Percentiles rank a stretch among this genome's conserved stretches.
phyloP scores from a whole-genome alignment of 2,888 invertebrate genomes.

The Phaonia tiefii region DNA sequence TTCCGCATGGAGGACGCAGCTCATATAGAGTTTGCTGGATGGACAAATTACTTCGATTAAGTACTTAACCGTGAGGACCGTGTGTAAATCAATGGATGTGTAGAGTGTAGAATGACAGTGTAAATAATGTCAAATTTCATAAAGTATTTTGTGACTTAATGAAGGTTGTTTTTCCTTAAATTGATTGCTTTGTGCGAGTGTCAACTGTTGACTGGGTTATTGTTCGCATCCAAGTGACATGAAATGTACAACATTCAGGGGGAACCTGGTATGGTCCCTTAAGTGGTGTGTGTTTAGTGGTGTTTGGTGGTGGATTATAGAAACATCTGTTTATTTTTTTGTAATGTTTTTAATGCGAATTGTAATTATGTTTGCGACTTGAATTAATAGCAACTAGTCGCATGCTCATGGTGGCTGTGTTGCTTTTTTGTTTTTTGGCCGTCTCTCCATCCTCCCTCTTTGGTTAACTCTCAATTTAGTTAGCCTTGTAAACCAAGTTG shows the following conservation, averaged over 20 bases:
- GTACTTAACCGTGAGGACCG: too few species aligned
- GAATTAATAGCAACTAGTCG: conserved; percentile 35
- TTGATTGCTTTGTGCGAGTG: conserved; percentile 29
- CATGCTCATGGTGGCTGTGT: neutral
- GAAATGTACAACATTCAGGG: conserved; percentile 3
- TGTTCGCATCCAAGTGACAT: neutral
- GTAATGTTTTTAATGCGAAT: conserved; percentile 37
- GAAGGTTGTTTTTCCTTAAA: conserved; percentile 25
- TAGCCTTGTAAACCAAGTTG: conserved; percentile 7
- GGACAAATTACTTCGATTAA: too few species aligned
- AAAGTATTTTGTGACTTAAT: conserved; percentile 21
- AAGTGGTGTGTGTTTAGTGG: conserved; percentile 7
- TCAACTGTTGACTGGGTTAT: conserved; percentile 37
- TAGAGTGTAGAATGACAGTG: conserved; percentile 2
- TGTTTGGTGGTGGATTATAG: conserved; percentile 8
- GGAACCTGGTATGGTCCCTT: conserved; percentile 21
- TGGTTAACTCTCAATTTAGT: neutral
- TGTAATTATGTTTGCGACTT: conserved; percentile 28
- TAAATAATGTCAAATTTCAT: conserved; percentile 29
- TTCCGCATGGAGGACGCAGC: too few species aligned
- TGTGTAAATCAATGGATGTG: neutral
- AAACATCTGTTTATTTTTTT: conserved; percentile 41
- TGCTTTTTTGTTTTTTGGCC: too few species aligned
- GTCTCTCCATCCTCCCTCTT: conserved; percentile 2
- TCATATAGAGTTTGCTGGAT: too few species aligned